These are phyloP conservation scores for Lycaena phlaeas DNA, from an alignment of 2,888 invertebrate species.

Conservation along the genomic window DNA sequence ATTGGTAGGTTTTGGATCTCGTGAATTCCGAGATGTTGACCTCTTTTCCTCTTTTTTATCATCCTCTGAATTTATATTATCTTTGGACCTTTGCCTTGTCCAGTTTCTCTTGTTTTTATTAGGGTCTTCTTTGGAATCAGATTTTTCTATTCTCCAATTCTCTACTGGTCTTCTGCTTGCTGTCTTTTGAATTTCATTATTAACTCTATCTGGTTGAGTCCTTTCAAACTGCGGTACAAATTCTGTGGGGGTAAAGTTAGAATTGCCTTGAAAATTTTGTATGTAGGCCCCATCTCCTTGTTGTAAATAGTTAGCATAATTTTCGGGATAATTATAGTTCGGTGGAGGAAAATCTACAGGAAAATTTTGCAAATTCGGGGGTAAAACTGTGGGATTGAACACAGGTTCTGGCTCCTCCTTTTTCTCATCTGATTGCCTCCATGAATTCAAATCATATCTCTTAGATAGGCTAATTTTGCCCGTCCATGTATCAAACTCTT, in stretches of 20 bases:
- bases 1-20: slow-evolving; percentile 29
- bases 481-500: slow-evolving; percentile 53
- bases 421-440: slow-evolving; percentile 51
- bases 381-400: slow-evolving; percentile 44
- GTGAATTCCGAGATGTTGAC: slow-evolving; percentile 24
- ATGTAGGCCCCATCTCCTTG: slow-evolving; percentile 59
- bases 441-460: slow-evolving; percentile 56
- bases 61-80: slow-evolving; percentile 42
- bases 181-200: slow-evolving; percentile 48
- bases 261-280: too few species aligned
- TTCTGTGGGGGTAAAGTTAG: too few species aligned
- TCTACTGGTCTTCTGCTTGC: slow-evolving; percentile 39
- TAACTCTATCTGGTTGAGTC: slow-evolving; percentile 35
- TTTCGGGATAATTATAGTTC: slow-evolving; percentile 31
- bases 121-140: slow-evolving; percentile 35
- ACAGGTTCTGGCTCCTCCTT: slow-evolving; percentile 42
- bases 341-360: slow-evolving; percentile 50
- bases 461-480: slow-evolving; percentile 42
- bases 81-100: slow-evolving; percentile 47
- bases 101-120: slow-evolving; percentile 45
- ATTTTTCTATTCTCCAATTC: slow-evolving; percentile 54
- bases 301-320: slow-evolving; percentile 42
- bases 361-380: slow-evolving; percentile 31
- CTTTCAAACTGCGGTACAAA: slow-evolving; percentile 28
- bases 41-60: slow-evolving; percentile 27